Evolutionary conservation across 1,140 invertebrate genomes (phyloP), one percentile per base, ranked within the genome.

Genomic region (Hyposmocoma kahamanoa): DNA sequence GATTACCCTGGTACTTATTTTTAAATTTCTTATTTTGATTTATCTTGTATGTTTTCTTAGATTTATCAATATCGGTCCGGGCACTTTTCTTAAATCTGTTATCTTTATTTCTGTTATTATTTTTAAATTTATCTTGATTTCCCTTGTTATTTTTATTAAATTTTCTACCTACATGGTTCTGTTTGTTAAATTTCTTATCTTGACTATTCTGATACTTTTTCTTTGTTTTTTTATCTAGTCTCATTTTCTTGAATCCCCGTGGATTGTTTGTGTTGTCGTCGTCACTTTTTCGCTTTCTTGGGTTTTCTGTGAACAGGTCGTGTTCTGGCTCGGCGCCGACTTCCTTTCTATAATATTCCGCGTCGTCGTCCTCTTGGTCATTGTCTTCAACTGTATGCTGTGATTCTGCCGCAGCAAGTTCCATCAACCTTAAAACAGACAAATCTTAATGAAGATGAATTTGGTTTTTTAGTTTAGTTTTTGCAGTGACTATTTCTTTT

Each of bases 241-340:
- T 58, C 74, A 86, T 77, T 52, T 82, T 84, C 48, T 86, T 87
- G 48, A 84, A 82, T 4, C 78, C 82, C 43, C 82, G 54, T 1
- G 61, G 51, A 4, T 54, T 53, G 22, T 74, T 66, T n/a, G n/a
- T n/a, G 3, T 56, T 51, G 22, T 76, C 67, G 21, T 77, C 75
- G 5, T 67, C 74, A 0, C 67, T 45, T 58, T 80, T 80, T 6
- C 84, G 53, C 54, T 85, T 86, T 22, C 72, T 73, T 13, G 67
- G 55, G 32, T 75, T 64, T 59, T 67, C 56, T 44, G 59, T 76
- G 53, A 87, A 86, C 0, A 87, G 62, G 74, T 87, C 85, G 85
- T 51, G 4, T 54, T 96, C 95, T 3, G 95, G 96, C 67, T 95
- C 93, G 53, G 92, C 89, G 36, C 95, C 95, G 19, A 97, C 94